phyloP scores from a whole-genome alignment of 2,888 invertebrate genomes.

The Belgica antarctica region DNA sequence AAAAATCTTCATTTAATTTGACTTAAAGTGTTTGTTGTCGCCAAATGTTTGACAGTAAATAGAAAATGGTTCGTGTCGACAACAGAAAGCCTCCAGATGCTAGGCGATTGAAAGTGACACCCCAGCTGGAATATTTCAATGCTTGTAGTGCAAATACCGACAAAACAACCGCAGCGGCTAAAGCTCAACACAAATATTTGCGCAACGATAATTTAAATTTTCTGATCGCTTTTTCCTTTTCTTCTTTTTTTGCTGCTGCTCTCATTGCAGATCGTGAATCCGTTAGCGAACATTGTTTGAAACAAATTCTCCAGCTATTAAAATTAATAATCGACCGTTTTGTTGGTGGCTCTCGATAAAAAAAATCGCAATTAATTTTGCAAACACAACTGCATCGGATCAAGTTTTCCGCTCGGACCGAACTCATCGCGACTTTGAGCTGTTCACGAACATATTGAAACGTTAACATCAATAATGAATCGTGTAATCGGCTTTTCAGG shows the following conservation, averaged over 20 bases:
- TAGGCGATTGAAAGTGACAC: neutral
- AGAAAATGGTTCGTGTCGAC: neutral
- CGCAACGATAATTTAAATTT: neutral
- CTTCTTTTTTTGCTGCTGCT: neutral
- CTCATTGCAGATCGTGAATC: neutral
- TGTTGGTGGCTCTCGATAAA: no score
- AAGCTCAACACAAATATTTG: slow-evolving; percentile 8
- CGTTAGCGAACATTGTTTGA: neutral
- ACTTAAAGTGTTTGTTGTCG: neutral
- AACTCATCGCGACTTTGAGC: no score
- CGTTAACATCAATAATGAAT: neutral
- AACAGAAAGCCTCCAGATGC: neutral
- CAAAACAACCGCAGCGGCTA: neutral
- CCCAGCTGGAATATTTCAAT: neutral
- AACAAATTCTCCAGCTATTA: neutral
- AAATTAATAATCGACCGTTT: neutral
- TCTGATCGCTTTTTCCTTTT: neutral
- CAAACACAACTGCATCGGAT: neutral
- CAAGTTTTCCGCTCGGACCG: no score
- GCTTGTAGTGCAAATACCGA: neutral
- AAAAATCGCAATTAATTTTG: neutral
- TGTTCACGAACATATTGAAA: neutral
- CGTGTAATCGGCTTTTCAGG: neutral
- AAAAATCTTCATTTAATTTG: neutral
- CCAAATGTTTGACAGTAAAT: neutral